Evolutionary conservation across 2,113 vertebrate genomes (phyloP).

Genomic region (Atherinomorus stipes): DNA sequence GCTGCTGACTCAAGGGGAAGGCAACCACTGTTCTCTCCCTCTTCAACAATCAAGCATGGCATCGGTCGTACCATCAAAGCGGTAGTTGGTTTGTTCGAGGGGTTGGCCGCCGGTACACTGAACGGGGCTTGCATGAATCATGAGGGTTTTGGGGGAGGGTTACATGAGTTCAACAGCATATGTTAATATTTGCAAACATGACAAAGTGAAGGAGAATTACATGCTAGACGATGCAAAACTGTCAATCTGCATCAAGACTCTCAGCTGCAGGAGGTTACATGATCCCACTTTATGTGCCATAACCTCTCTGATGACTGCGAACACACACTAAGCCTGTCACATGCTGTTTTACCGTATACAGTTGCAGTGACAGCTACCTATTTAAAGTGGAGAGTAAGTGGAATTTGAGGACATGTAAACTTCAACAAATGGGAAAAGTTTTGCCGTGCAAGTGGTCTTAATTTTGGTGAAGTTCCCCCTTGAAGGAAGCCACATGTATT

Average conservation of each 20-base stretch:
- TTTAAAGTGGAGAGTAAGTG: no score
- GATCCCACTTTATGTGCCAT: constrained; percentile 16
- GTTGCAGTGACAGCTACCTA: no score
- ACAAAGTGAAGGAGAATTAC: neutral
- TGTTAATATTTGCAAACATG: constrained; percentile 27
- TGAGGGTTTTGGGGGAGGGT: constrained; percentile 33
- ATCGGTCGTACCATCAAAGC: constrained; percentile 70
- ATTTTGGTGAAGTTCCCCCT: no score
- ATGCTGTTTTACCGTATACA: no score
- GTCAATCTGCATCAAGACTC: constrained; percentile 11
- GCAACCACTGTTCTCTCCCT: constrained; percentile 51
- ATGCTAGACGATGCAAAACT: constrained; percentile 25
- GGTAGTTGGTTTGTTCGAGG: constrained; percentile 46
- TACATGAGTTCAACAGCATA: constrained; percentile 56
- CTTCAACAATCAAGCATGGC: constrained; percentile 64
- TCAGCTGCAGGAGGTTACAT: constrained; percentile 27
- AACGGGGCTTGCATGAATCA: constrained; percentile 46
- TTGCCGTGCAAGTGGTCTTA: no score
- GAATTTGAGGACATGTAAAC: no score
- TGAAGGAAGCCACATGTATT: no score
- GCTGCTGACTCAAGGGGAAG: constrained; percentile 70
- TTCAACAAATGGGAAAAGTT: no score
- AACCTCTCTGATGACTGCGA: constrained; percentile 5
- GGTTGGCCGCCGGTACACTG: constrained; percentile 47
- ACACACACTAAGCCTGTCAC: neutral